phyloP scores from a whole-genome alignment of 2,113 vertebrate species.

The Hystrix cristata region DNA sequence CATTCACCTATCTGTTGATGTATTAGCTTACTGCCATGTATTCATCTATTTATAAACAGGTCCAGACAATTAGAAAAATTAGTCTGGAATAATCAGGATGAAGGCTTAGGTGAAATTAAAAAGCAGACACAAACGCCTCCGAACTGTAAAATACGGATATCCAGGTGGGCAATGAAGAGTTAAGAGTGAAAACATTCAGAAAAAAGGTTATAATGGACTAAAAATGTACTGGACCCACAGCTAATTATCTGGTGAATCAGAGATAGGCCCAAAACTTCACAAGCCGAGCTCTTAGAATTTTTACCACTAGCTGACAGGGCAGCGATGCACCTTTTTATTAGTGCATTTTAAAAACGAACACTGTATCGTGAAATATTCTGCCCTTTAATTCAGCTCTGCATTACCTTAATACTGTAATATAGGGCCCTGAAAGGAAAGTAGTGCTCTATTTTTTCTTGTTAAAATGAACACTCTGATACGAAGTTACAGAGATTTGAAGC shows the following conservation, averaged over 20 bases:
- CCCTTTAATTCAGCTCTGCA: constrained; percentile 29
- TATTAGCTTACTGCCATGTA: constrained; percentile 21
- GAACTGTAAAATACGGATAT: constrained; percentile 9
- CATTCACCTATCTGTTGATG: constrained; percentile 42
- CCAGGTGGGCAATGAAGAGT: background rate
- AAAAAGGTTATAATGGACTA: constrained; percentile 53
- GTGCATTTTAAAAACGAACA: constrained; percentile 36
- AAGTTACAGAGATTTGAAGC: constrained; percentile 41
- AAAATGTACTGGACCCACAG: constrained; percentile 5
- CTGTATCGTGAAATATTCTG: background rate
- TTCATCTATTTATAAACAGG: constrained; percentile 50
- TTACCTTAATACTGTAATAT: constrained; percentile 6
- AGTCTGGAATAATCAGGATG: constrained; percentile 7
- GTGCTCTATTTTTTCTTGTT: background rate
- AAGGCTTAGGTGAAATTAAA: constrained; percentile 52
- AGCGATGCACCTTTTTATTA: background rate
- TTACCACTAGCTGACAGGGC: constrained; percentile 11
- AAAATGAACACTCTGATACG: constrained; percentile 14
- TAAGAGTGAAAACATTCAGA: background rate
- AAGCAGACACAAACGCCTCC: constrained; percentile 33
- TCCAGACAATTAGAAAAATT: constrained; percentile 47
- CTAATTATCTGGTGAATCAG: constrained; percentile 26
- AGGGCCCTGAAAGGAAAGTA: background rate
- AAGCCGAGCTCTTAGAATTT: constrained; percentile 1
- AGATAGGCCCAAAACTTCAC: constrained; percentile 3